These are phyloP conservation scores for Lagocephalus sceleratus DNA, from an alignment of 2,797 vertebrate genomes.

Conservation along the genomic window DNA sequence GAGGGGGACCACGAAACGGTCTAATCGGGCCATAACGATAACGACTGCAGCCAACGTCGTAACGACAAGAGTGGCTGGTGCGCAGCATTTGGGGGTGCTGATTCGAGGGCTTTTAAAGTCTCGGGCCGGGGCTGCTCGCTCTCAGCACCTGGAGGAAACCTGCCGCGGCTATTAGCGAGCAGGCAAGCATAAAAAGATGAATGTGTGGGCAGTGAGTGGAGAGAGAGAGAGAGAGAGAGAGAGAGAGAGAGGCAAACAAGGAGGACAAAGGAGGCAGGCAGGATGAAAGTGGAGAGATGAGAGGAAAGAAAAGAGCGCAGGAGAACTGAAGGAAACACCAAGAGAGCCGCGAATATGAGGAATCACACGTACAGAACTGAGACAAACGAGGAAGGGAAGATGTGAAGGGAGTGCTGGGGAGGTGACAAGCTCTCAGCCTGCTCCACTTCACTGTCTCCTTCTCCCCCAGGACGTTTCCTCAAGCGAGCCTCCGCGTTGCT, in stretches of 20 bases:
- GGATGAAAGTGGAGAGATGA: conserved; percentile 32
- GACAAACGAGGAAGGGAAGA: conserved; percentile 21
- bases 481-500: conserved; percentile 17
- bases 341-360: conserved; percentile 17
- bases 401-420: conserved; percentile 19
- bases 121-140: conserved; percentile 30
- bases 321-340: conserved; percentile 14
- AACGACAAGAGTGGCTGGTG: neutral
- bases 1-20: too few relatives aligned
- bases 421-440: conserved; percentile 23
- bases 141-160: conserved; percentile 66
- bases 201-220: conserved; percentile 45
- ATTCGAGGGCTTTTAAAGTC: conserved; percentile 55
- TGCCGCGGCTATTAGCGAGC: conserved; percentile 63
- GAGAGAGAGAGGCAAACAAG: conserved; percentile 16
- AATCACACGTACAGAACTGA: conserved; percentile 27
- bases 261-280: conserved; percentile 31
- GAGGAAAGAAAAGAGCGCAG: conserved; percentile 17
- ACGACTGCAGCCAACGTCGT: too few relatives aligned
- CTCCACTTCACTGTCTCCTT: conserved; percentile 12
- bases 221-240: conserved; percentile 17
- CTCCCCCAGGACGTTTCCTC: conserved; percentile 7
- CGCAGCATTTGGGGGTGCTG: conserved; percentile 38
- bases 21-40: too few relatives aligned
- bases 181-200: conserved; percentile 53